Evolutionary conservation across 1,140 invertebrate genomes (phyloP).

Genomic region (Dreissena rostriformis): DNA sequence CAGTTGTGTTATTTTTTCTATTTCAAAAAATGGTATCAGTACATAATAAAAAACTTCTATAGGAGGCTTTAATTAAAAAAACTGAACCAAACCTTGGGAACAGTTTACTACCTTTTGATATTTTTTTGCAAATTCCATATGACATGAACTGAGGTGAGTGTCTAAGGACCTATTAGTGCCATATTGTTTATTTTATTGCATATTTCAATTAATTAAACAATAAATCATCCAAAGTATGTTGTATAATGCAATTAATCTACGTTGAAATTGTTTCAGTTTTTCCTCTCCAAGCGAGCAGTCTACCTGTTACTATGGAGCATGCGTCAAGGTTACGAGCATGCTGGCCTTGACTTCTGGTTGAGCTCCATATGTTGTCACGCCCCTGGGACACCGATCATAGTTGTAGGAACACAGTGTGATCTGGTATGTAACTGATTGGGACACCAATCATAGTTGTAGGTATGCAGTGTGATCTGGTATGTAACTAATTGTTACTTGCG

Average conservation of each 20-base stretch:
- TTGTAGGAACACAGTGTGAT: conserved; percentile 79
- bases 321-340: conserved; percentile 78
- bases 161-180: too few relatives aligned
- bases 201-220: not conserved
- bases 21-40: too few relatives aligned
- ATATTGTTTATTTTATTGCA: too few relatives aligned
- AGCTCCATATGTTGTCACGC: conserved; percentile 79
- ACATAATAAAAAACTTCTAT: too few relatives aligned
- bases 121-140: too few relatives aligned
- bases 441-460: conserved; percentile 78
- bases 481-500: not conserved
- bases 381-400: conserved; percentile 77
- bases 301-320: conserved; percentile 79
- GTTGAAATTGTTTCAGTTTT: conserved; percentile 73
- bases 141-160: too few relatives aligned
- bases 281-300: conserved; percentile 77
- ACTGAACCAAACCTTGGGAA: too few relatives aligned
- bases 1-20: too few relatives aligned
- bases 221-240: not conserved
- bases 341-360: conserved; percentile 78
- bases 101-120: too few relatives aligned
- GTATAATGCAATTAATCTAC: not conserved
- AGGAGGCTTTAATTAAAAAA: too few relatives aligned
- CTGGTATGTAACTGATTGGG: conserved; percentile 73
- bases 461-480: conserved; percentile 78